Evolutionary conservation across 2,888 invertebrate genomes (phyloP), one percentile per base, ranked within the genome.

Genomic region (Aelia acuminata): DNA sequence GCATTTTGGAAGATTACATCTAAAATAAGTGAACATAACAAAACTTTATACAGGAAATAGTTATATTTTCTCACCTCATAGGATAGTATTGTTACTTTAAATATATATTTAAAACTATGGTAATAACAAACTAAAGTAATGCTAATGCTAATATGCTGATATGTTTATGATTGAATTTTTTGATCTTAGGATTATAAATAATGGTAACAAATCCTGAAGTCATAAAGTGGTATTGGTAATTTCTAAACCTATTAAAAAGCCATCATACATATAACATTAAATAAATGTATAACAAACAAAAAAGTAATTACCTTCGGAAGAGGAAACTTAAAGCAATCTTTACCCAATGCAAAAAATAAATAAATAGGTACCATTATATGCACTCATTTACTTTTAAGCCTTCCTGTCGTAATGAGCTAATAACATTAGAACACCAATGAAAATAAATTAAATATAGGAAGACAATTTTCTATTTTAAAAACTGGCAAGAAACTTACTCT

Each of bases 401-500:
- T 80, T 80, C 43, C 39, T 43, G 10, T 43, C n/a, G n/a, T 80
- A 22, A 13, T 43, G 80, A 80, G 8, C 43, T 80, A 43, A n/a
- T 80, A 13, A 80, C 22, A 47, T 20, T 80, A 43, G 43, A 43
- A 43, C 22, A 80, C 4, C 43, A 80, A 43, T 80, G 39, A 47
- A 80, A 43, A n/a, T 11, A 80, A 80, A 80, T 2, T 43, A 43
- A 80, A 80, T 22, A 15, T n/a, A 80, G 80, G 43, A 80, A 80
- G 80, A 80, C 47, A 80, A 80, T 80, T 43, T n/a, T 43, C 43
- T 22, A 7, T 35, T 43, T 80, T n/a, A 43, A 47, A 22, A 39
- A 43, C 43, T 47, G 80, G 43, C 80, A 80, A 80, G 80, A 80
- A 80, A 80, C 80, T 47, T 80, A 43, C 80, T 80, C 80, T 80